Conservation (phyloP, 2,797 vertebrate genomes). For the Anisognathus igniventris region DNA sequence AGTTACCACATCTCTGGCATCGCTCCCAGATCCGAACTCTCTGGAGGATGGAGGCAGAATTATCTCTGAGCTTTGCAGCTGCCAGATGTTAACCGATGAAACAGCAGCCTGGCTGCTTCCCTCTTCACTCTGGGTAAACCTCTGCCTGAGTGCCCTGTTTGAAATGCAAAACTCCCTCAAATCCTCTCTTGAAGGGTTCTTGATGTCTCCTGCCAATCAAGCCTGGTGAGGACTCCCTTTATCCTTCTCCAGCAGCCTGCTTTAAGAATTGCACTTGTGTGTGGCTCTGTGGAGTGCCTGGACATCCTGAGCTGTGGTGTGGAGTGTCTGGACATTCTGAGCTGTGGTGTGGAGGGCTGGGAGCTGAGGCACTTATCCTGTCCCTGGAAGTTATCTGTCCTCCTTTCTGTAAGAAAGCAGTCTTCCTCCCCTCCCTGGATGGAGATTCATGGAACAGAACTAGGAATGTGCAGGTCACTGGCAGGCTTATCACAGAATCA, state of each 20-base stretch:
- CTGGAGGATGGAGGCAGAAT: slow-evolving; percentile 36
- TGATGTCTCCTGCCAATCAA: slow-evolving; percentile 11
- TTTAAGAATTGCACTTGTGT: not conserved
- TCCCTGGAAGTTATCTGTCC: not conserved
- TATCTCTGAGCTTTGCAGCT: slow-evolving; percentile 41
- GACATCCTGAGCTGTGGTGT: not conserved
- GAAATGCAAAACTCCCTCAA: slow-evolving; percentile 37
- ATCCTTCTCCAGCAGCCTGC: not conserved
- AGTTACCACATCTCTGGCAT: slow-evolving; percentile 23
- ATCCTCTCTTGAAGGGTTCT: not conserved
- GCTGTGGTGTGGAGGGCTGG: not conserved
- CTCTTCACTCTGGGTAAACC: slow-evolving; percentile 5
- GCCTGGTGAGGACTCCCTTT: not conserved
- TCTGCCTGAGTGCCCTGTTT: slow-evolving; percentile 4
- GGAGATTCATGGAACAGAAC: not conserved
- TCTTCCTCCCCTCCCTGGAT: not conserved
- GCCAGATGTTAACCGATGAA: slow-evolving; percentile 39
- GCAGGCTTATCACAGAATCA: not conserved
- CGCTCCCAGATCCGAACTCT: slow-evolving; percentile 36
- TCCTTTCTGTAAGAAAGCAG: not conserved
- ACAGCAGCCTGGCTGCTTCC: not conserved
- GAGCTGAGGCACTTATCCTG: not conserved
- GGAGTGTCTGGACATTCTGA: not conserved
- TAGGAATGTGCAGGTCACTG: not conserved
- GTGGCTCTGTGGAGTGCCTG: accelerated